Evolutionary conservation across 1,140 invertebrate species (phyloP), one percentile per base, ranked within the genome.

Genomic region (Diorhabda sublineata): DNA sequence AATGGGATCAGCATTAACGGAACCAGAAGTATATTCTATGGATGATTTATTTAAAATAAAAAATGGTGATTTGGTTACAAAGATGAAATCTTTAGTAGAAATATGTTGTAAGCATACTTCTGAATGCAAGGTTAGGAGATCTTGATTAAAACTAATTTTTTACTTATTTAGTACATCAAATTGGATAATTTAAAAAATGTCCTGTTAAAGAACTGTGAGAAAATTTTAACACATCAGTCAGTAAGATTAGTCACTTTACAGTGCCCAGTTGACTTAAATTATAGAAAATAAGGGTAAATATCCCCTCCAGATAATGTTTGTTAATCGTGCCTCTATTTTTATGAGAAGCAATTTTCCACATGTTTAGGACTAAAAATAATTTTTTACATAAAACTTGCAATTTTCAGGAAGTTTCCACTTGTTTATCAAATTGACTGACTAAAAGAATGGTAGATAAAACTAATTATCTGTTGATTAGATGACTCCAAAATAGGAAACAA

Each of bases 1-100:
- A 75, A 84, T 87, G 41, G 56, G 68, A 26, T 74, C 78, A 45
- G 87, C 92, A 77, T 80, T 87, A 43, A 82, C 80, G 3, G 90
- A 93, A 75, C 83, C 87, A 3, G 89, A 93, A 73, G 76, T 88
- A n/a, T 93, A 91, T 81, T 93, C 92, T 2, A 83, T 94, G 72
- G 84, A 88, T 71, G 91, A 94, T 82, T 84, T 94, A 70, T 81
- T 88, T n/a, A 83, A 87, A 77, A 87, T 92, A 2, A 88, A 89
- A 77, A 85, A 80, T 72, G 88, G 87, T 43, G 84, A 87, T 72
- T 81, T 93, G 73, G 80, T 83, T 4, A 81, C 81, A 42, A 84
- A 84, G 74, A 82, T 92, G 42, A 86, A 85, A 73, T 83, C 86
- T 74, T 73, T 91, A 52, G 86, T 91, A 2, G 80, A 83, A 5